Conservation (phyloP, 2,113 vertebrate species). For the Sebastes schlegelii region DNA sequence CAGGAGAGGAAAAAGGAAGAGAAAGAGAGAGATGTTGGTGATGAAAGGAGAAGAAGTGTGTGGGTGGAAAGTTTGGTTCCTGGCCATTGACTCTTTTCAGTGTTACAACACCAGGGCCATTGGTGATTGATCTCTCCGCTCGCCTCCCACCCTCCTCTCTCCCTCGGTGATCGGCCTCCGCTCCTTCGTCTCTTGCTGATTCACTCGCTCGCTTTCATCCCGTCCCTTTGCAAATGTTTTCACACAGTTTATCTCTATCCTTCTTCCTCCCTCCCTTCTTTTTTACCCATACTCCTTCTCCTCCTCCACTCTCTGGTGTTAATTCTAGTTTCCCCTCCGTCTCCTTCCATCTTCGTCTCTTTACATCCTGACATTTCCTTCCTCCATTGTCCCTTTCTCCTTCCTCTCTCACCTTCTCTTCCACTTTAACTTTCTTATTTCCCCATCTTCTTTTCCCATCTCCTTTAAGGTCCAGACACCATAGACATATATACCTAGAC, state of each 20-base stretch:
- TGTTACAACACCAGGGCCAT: slow-evolving; percentile 58
- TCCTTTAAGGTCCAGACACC: too few relatives aligned
- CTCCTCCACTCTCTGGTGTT: background rate
- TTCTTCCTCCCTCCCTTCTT: background rate
- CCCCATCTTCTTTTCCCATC: too few relatives aligned
- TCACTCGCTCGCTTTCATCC: slow-evolving; percentile 39
- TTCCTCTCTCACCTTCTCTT: background rate
- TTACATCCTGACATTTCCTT: too few relatives aligned
- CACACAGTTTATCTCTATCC: slow-evolving; percentile 12
- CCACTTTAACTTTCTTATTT: background rate
- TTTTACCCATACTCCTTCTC: background rate
- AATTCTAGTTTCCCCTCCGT: background rate
- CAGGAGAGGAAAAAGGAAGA: background rate
- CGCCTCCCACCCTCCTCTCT: slow-evolving; percentile 37
- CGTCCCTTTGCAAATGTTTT: slow-evolving; percentile 38
- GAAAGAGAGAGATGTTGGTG: slow-evolving; percentile 32
- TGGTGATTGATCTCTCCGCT: slow-evolving; percentile 64
- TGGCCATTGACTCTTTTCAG: slow-evolving; percentile 65
- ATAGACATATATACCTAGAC: too few relatives aligned
- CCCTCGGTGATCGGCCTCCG: slow-evolving; percentile 36
- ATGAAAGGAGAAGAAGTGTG: slow-evolving; percentile 48
- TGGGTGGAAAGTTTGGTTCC: slow-evolving; percentile 72
- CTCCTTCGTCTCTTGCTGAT: slow-evolving; percentile 47
- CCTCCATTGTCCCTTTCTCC: background rate
- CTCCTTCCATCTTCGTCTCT: background rate